Base-by-base conservation (phyloP, 2,888 invertebrate genomes). In the Hydraecia micacea region DNA sequence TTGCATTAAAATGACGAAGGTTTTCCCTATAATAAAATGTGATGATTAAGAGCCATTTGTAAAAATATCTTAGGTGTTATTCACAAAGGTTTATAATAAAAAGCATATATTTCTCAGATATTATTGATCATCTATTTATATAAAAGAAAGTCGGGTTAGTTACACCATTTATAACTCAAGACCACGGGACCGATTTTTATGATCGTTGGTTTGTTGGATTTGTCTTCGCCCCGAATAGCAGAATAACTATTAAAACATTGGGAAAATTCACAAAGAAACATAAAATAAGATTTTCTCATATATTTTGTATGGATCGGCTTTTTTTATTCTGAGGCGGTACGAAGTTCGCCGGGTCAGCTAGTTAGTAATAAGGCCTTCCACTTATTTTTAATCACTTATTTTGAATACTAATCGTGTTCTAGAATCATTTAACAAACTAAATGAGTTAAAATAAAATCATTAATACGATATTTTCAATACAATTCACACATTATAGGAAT, bases 1-100 rank as follows among this genome's bases (percentile, higher is more conserved):
- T 87, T 84, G 76, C 79, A 85, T 86, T 87, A 85, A 86, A 84
- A 81, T 86, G 88, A 87, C 85, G 86, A 84, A 85, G 84, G 86
- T 86, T 80, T 73, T 80, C 81, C 69, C 75, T 77, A 76, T 81
- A 77, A 77, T 67, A 49, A 77, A 83, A 70, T 83, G 52, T 46
- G 65, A 78, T 79, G 75, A 78, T 88, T 75, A 80, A 77, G 65
- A 80, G 74, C 58, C 36, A 65, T 75, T 77, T 78, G 62, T 77
- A 55, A 69, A 67, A 52, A 77, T 32, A 15, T 63, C 63, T 52
- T 75, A 39, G n/a, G 52, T 67, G 62, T 75, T 46, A 67, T 68
- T 66, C 25, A 65, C 32, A 65, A 68, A 39, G 25, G 21, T n/a
- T 46, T 4, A 11, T 52, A 63, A 75, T 69, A 25, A 69, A 49